A percentile compares a stretch with the other conserved stretches of the same genome.
Evolutionary conservation across 2,888 invertebrate genomes (phyloP).

Genomic region (Drosophila tanythrix): DNA sequence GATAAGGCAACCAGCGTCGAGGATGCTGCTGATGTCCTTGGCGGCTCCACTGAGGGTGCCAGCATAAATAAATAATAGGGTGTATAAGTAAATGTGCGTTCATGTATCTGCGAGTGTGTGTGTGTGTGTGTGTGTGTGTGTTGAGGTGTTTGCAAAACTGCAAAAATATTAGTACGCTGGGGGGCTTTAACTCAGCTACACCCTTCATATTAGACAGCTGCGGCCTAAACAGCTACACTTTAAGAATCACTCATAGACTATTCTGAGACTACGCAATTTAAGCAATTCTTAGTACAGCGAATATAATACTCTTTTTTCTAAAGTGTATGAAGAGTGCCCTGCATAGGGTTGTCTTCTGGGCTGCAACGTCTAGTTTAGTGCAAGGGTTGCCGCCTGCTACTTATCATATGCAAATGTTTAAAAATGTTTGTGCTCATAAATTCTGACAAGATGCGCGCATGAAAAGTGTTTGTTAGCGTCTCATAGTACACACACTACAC

Average conservation of each 20-base stretch:
- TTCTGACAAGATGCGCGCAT: conserved; percentile 42
- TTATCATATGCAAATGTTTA: conserved; percentile 72
- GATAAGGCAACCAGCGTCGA: conserved; percentile 58
- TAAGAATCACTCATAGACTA: too few species aligned
- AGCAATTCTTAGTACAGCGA: not conserved
- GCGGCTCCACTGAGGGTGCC: conserved; percentile 57
- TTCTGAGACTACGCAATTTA: not conserved
- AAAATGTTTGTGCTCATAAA: conserved; percentile 62
- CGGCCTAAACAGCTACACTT: conserved; percentile 11
- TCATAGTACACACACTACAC: not conserved
- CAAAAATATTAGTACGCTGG: conserved; percentile 58
- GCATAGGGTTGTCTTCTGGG: not conserved
- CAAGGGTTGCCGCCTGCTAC: conserved; percentile 40
- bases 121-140: conserved; percentile 13
- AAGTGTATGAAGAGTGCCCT: not conserved
- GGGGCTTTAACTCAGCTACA: conserved; percentile 33
- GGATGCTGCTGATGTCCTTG: conserved; percentile 45
- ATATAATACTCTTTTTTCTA: not conserved
- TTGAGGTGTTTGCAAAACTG: conserved; percentile 59
- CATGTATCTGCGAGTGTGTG: not conserved
- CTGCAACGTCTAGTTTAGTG: not conserved
- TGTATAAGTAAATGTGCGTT: conserved; percentile 44
- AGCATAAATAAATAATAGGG: conserved; percentile 67
- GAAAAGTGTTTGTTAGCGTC: conserved; percentile 40
- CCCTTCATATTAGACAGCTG: conserved; percentile 23